Percentiles rank a stretch among this genome's conserved stretches.
phyloP scores from a whole-genome alignment of 2,888 invertebrate species.

The Ichneumon xanthorius region DNA sequence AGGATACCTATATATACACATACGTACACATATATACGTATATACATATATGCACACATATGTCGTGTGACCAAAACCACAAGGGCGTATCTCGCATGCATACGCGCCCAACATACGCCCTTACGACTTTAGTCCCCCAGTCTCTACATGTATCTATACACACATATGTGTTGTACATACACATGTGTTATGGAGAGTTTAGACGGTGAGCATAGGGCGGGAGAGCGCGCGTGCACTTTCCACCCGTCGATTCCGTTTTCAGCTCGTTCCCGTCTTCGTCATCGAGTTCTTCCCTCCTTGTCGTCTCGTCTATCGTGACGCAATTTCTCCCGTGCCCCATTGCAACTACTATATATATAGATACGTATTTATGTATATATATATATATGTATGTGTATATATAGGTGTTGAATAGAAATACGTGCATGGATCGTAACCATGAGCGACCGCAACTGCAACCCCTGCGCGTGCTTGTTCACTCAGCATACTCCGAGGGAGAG shows the following conservation, averaged over 20 bases:
- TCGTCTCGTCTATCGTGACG: conserved; percentile 17
- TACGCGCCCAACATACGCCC: background rate
- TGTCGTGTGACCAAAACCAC: background rate
- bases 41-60: background rate
- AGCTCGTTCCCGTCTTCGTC: conserved; percentile 19
- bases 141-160: no score
- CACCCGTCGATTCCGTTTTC: conserved; percentile 30
- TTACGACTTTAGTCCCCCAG: background rate
- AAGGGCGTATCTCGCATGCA: background rate
- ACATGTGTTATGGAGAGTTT: background rate
- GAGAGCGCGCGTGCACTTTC: conserved; percentile 20
- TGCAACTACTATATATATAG: background rate
- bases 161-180: background rate
- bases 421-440: conserved; percentile 6
- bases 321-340: conserved; percentile 20
- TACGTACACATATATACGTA: background rate
- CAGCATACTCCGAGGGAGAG: conserved; percentile 7
- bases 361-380: conserved; percentile 14
- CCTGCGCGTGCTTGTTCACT: conserved; percentile 20
- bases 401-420: conserved; percentile 24
- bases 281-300: conserved; percentile 2
- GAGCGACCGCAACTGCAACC: conserved; percentile 17
- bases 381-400: conserved; percentile 8
- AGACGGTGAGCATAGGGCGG: background rate
- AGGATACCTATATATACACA: background rate